phyloP scores from a whole-genome alignment of 2,797 vertebrate genomes.

The Pseudochromis fuscus region DNA sequence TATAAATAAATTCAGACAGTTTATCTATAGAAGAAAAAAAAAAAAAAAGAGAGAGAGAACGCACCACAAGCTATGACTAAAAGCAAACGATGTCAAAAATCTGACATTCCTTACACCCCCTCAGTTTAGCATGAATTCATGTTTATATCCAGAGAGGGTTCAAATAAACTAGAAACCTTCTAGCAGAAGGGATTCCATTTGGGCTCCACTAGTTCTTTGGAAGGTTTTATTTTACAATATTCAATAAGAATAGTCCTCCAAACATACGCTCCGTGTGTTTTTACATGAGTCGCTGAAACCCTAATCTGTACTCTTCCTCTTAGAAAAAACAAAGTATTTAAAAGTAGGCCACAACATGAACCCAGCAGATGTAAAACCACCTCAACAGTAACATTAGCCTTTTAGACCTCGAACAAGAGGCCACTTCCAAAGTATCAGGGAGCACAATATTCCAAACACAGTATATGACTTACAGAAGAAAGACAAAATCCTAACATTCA shows the following conservation, averaged over 20 bases:
- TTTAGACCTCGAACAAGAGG: constrained; percentile 80
- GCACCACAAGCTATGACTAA: constrained; percentile 86
- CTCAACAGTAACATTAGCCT: constrained; percentile 86
- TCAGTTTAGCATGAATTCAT: constrained; percentile 78
- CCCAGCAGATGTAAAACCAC: constrained; percentile 90
- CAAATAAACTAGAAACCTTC: constrained; percentile 81
- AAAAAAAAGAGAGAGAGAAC: constrained; percentile 78
- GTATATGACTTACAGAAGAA: constrained; percentile 81
- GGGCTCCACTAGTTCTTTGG: constrained; percentile 85
- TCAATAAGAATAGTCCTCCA: constrained; percentile 79
- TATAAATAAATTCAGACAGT: constrained; percentile 87
- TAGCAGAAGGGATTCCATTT: constrained; percentile 83
- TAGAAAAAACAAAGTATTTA: constrained; percentile 83
- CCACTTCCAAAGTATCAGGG: constrained; percentile 82
- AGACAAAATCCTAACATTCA: constrained; percentile 83
- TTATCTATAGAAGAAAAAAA: constrained; percentile 74
- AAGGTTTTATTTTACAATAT: constrained; percentile 78
- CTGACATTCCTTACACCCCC: constrained; percentile 79
- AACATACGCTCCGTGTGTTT: constrained; percentile 66
- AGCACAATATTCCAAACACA: constrained; percentile 84
- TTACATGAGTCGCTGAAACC: constrained; percentile 75
- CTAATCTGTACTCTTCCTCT: constrained; percentile 71
- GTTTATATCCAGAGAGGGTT: constrained; percentile 78
- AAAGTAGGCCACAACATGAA: constrained; percentile 85
- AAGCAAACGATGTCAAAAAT: constrained; percentile 79